phyloP scores from a whole-genome alignment of 1,140 invertebrate species.

The Frieseomelitta varia region DNA sequence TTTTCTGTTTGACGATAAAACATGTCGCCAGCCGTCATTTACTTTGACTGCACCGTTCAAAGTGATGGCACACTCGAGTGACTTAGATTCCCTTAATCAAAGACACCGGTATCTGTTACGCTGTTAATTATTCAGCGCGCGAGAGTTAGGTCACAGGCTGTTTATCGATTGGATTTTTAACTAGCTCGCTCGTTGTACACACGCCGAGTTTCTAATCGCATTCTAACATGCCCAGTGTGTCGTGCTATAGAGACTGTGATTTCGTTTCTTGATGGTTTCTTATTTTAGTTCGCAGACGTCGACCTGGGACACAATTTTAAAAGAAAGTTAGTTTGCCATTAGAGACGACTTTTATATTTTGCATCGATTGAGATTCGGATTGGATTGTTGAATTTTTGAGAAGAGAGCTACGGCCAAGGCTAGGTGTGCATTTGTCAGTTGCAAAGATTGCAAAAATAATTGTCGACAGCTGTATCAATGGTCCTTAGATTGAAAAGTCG shows the following conservation, averaged over 20 bases:
- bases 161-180: conserved; percentile 65
- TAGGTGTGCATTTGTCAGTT: too few relatives aligned
- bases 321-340: background rate
- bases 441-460: too few relatives aligned
- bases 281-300: background rate
- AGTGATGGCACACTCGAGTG: background rate
- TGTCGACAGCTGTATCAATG: too few relatives aligned
- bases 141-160: conserved; percentile 46
- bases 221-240: conserved; percentile 9
- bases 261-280: background rate
- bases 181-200: conserved; percentile 30
- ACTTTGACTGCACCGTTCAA: background rate
- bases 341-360: background rate
- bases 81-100: conserved; percentile 43
- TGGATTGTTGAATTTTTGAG: too few relatives aligned
- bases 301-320: background rate
- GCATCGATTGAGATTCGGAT: too few relatives aligned
- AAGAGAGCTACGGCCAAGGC: too few relatives aligned
- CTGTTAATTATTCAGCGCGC: conserved; percentile 58
- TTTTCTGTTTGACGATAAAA: background rate
- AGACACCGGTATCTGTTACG: conserved; percentile 40
- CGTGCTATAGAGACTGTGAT: background rate
- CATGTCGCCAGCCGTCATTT: background rate
- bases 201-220: conserved; percentile 50
- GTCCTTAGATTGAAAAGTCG: too few relatives aligned